These are phyloP conservation scores for Macquaria australasica DNA, from an alignment of 2,113 vertebrate genomes.

Conservation along the genomic window DNA sequence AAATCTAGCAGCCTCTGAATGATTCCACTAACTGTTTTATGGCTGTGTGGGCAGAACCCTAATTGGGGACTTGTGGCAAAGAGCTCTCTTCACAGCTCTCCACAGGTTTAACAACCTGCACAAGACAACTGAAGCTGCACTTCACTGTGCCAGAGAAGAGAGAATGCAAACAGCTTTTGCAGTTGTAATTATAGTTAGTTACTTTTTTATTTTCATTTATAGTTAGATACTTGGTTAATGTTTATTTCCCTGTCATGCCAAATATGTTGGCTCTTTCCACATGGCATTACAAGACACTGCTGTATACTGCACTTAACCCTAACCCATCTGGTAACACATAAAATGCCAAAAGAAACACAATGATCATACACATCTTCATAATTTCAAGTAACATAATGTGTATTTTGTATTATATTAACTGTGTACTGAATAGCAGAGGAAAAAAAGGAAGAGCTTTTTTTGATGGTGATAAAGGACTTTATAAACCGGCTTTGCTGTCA, in stretches of 20 bases:
- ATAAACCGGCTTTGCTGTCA: not conserved
- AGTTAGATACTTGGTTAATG: constrained; percentile 1
- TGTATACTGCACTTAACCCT: too few relatives aligned
- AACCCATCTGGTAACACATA: not conserved
- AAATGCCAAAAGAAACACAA: not conserved
- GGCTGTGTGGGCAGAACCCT: constrained; percentile 83
- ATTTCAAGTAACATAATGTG: not conserved
- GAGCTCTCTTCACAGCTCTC: constrained; percentile 77
- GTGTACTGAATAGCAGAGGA: not conserved
- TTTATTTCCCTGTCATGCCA: not conserved
- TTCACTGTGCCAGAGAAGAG: constrained; percentile 40
- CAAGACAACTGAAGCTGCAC: constrained; percentile 53
- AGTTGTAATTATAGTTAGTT: not conserved
- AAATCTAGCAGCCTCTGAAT: constrained; percentile 83
- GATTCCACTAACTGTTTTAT: constrained; percentile 88
- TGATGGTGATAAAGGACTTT: not conserved
- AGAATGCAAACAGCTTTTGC: constrained; percentile 4
- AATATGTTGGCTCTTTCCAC: not conserved
- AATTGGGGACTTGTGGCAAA: constrained; percentile 84
- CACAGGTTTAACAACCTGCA: constrained; percentile 74
- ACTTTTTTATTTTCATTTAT: not conserved
- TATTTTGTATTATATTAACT: not conserved
- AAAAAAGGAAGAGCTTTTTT: not conserved
- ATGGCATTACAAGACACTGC: not conserved
- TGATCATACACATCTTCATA: accelerated